A percentile compares a stretch with the other conserved stretches of the same genome.
These are phyloP conservation scores for Urophycis tenuis DNA, from an alignment of 2,797 vertebrate species.

Conservation along the genomic window DNA sequence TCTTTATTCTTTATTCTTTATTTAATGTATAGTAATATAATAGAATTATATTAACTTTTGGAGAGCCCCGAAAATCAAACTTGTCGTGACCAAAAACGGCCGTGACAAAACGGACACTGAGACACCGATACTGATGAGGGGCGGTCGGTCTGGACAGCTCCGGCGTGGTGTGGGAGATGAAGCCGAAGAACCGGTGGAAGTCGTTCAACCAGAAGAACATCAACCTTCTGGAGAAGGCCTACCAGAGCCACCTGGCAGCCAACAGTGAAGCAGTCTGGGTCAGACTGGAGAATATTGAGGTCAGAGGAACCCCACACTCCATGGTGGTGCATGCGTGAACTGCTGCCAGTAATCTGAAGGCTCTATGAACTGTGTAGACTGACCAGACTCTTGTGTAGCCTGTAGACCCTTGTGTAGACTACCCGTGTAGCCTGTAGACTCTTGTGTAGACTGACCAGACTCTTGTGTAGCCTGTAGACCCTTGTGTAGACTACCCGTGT, in stretches of 20 bases:
- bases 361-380: neutral
- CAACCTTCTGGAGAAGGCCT: slow-evolving; percentile 80
- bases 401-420: no score
- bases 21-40: no score
- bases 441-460: neutral
- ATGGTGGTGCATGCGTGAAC: no score
- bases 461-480: no score
- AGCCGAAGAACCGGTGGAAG: slow-evolving; percentile 89
- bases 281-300: slow-evolving; percentile 84
- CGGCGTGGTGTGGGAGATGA: slow-evolving; percentile 93
- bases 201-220: slow-evolving; percentile 91
- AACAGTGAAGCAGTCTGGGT: slow-evolving; percentile 65
- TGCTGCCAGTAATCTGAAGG: neutral
- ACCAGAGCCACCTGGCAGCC: slow-evolving; percentile 70
- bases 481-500: no score
- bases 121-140: no score
- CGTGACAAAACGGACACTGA: no score
- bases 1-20: neutral
- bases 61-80: no score
- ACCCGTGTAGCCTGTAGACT: neutral
- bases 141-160: slow-evolving; percentile 68
- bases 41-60: no score
- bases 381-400: neutral
- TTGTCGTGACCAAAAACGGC: no score
- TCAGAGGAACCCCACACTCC: slow-evolving; percentile 49